Percentiles rank a stretch among this genome's conserved stretches.
phyloP scores from a whole-genome alignment of 2,888 invertebrate genomes.

The Mesopsocus fuscifrons region DNA sequence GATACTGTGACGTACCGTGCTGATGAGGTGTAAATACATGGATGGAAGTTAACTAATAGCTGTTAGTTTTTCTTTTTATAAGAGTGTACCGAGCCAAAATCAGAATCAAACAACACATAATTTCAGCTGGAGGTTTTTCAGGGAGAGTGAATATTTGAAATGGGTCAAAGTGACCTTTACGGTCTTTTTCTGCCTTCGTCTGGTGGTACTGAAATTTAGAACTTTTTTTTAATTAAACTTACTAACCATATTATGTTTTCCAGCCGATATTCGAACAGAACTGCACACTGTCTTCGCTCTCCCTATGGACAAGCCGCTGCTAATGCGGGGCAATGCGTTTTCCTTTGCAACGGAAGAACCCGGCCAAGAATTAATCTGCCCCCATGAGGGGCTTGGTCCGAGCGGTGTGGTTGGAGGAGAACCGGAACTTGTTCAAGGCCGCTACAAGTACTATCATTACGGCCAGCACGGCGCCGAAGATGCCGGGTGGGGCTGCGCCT shows the following conservation, averaged over 20 bases:
- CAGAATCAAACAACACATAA: too few species aligned
- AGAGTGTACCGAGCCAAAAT: too few species aligned
- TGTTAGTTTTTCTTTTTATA: too few species aligned
- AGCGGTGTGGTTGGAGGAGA: slow-evolving; percentile 29
- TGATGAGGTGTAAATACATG: too few species aligned
- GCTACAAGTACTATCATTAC: slow-evolving; percentile 91
- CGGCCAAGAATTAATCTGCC: slow-evolving; percentile 35
- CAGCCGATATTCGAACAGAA: slow-evolving; percentile 41
- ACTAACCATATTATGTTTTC: too few species aligned
- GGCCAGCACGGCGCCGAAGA: slow-evolving; percentile 89
- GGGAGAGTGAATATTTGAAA: too few species aligned
- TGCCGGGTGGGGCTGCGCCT: slow-evolving; percentile 99
- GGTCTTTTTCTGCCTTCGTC: too few species aligned
- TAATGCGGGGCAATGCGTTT: slow-evolving; percentile 51
- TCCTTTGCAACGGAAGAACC: slow-evolving; percentile 28
- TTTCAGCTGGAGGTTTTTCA: too few species aligned
- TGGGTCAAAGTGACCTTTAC: too few species aligned
- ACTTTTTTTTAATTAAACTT: slow-evolving; percentile 11
- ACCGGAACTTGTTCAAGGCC: slow-evolving; percentile 50
- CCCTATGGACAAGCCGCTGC: slow-evolving; percentile 46
- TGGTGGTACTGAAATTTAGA: not conserved
- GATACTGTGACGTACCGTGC: too few species aligned
- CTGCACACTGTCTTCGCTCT: slow-evolving; percentile 55
- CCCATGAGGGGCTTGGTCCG: slow-evolving; percentile 42
- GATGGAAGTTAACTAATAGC: too few species aligned